Percentiles rank a stretch among this genome's conserved stretches.
Evolutionary conservation across 2,797 vertebrate species (phyloP).

Genomic region (Bovichtus variegatus): DNA sequence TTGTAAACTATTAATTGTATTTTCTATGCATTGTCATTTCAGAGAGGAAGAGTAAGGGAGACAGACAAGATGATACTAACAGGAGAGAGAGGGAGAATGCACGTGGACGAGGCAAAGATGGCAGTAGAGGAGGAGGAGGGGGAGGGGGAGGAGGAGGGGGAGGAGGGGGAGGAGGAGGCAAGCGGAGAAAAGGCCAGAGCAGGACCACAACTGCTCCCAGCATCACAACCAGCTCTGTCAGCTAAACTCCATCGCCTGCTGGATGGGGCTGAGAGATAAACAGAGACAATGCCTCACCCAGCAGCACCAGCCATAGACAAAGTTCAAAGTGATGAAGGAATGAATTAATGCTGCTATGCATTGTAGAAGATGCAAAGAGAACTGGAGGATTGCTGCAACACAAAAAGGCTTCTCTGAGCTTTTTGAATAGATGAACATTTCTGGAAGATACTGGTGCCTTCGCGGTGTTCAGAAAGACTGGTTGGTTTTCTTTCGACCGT

Average conservation of each 20-base stretch:
- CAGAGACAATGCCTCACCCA: slow-evolving; percentile 53
- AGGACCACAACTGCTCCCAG: slow-evolving; percentile 79
- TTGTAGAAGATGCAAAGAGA: slow-evolving; percentile 85
- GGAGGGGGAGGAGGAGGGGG: slow-evolving; percentile 59
- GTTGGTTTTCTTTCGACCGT: slow-evolving; percentile 41
- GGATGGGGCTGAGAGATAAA: slow-evolving; percentile 44
- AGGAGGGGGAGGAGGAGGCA: slow-evolving; percentile 75
- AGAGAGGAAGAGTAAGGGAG: slow-evolving; percentile 84
- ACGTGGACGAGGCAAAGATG: slow-evolving; percentile 75
- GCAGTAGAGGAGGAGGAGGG: slow-evolving; percentile 47
- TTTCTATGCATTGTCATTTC: slow-evolving; percentile 60
- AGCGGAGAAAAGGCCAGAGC: slow-evolving; percentile 88
- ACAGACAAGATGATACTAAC: slow-evolving; percentile 71
- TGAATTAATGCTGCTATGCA: slow-evolving; percentile 89
- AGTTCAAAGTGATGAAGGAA: slow-evolving; percentile 67
- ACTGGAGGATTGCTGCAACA: slow-evolving; percentile 86
- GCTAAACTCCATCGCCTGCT: slow-evolving; percentile 77
- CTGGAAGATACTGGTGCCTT: slow-evolving; percentile 56
- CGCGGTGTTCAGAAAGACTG: slow-evolving; percentile 37
- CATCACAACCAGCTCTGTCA: slow-evolving; percentile 84
- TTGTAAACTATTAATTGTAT: slow-evolving; percentile 4
- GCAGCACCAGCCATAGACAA: slow-evolving; percentile 44
- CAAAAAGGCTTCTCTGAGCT: slow-evolving; percentile 56
- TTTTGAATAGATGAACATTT: slow-evolving; percentile 50
- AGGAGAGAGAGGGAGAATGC: slow-evolving; percentile 73